phyloP scores from a whole-genome alignment of 2,888 invertebrate species.

The Pherbina coryleti region DNA sequence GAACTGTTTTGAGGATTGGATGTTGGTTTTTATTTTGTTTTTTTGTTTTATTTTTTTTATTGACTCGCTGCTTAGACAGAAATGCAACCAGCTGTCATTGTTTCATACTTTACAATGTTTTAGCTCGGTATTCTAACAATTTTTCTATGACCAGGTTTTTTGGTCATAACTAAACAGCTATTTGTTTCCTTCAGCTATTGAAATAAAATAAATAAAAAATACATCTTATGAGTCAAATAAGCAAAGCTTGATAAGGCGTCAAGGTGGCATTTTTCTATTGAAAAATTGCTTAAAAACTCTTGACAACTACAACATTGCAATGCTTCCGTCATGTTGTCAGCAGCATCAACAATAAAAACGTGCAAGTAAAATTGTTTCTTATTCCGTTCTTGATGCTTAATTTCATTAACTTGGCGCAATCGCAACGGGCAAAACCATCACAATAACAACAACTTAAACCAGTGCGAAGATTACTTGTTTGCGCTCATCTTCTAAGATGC shows the following conservation, averaged over 20 bases:
- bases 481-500: too few relatives aligned
- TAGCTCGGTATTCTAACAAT: too few relatives aligned
- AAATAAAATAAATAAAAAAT: too few relatives aligned
- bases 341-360: neutral
- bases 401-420: neutral
- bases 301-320: neutral
- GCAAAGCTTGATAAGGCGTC: neutral
- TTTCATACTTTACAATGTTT: neutral
- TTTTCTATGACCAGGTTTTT: too few relatives aligned
- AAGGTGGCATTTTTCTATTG: conserved; percentile 7
- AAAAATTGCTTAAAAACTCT: neutral
- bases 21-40: too few relatives aligned
- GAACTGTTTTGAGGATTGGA: too few relatives aligned
- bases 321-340: conserved; percentile 8
- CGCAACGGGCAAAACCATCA: neutral
- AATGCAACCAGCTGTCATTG: too few relatives aligned
- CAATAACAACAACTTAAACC: neutral
- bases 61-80: too few relatives aligned
- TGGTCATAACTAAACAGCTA: too few relatives aligned
- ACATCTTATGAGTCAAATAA: neutral
- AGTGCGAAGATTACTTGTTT: neutral
- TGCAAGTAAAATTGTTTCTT: neutral
- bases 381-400: too few relatives aligned
- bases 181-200: too few relatives aligned
- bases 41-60: too few relatives aligned